Evolutionary conservation across 2,888 invertebrate genomes (phyloP).

Genomic region (Epicampocera succincta): DNA sequence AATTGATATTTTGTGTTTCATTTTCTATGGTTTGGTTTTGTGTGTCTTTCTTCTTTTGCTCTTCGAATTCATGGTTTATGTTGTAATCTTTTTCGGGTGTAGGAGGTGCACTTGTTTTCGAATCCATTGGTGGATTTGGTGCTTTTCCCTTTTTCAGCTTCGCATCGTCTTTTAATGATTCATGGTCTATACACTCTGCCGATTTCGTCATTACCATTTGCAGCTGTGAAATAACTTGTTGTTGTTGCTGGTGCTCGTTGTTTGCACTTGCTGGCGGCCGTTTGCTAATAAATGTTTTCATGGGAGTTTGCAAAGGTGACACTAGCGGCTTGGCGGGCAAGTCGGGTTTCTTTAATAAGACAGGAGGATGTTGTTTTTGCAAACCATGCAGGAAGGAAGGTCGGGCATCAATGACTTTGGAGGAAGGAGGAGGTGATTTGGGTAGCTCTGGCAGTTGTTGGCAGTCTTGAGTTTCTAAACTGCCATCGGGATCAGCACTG

Average conservation of each 20-base stretch:
- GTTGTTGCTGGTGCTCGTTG: conserved; percentile 68
- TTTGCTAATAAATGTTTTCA: conserved; percentile 83
- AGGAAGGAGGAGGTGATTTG: conserved; percentile 81
- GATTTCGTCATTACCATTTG: conserved; percentile 82
- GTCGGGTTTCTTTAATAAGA: conserved; percentile 84
- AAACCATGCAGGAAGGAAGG: conserved; percentile 88
- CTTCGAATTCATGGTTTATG: conserved; percentile 75
- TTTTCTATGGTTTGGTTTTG: not conserved
- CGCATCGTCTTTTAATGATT: conserved; percentile 75
- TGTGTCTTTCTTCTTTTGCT: conserved; percentile 62
- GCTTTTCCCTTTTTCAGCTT: conserved; percentile 87
- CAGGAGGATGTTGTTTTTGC: conserved; percentile 81
- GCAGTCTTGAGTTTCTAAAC: conserved; percentile 84
- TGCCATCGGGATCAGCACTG: conserved; percentile 90
- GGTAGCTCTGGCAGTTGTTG: conserved; percentile 85
- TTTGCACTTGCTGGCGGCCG: conserved; percentile 77
- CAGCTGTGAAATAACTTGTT: conserved; percentile 83
- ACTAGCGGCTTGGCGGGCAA: conserved; percentile 88
- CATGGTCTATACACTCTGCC: conserved; percentile 73
- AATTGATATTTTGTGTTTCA: conserved; percentile 29
- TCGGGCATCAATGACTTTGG: conserved; percentile 82
- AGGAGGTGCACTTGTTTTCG: conserved; percentile 77
- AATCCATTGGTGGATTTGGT: conserved; percentile 85
- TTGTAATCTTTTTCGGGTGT: conserved; percentile 80
- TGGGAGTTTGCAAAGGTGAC: conserved; percentile 79